Conservation (phyloP, 2,888 invertebrate genomes). For the Polydrusus cervinus region DNA sequence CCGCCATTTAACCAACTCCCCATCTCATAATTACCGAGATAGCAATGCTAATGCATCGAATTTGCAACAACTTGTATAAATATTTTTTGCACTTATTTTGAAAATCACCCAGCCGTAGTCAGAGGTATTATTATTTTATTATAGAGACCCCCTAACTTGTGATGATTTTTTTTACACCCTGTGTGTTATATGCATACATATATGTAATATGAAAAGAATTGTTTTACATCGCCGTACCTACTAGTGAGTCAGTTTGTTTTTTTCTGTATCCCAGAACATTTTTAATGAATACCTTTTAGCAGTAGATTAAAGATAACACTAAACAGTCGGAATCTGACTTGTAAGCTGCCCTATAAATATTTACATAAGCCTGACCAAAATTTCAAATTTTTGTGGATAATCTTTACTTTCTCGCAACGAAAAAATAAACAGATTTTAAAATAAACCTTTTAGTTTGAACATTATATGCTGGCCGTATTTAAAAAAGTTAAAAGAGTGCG, state of each 20-base stretch:
- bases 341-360: conserved; percentile 28
- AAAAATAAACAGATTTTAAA: conserved; percentile 45
- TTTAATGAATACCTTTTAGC: not conserved
- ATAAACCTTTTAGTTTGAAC: conserved; percentile 35
- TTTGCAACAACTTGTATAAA: too few relatives aligned
- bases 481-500: conserved; percentile 6
- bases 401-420: conserved; percentile 23
- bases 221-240: too few relatives aligned
- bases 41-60: too few relatives aligned
- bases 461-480: not conserved
- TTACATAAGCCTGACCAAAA: conserved; percentile 29
- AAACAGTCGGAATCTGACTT: not conserved
- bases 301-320: conserved; percentile 4
- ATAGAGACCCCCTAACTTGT: too few relatives aligned
- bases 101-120: too few relatives aligned
- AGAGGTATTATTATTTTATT: too few relatives aligned
- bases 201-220: too few relatives aligned
- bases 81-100: too few relatives aligned
- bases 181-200: too few relatives aligned
- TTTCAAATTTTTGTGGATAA: conserved; percentile 36
- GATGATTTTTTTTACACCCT: too few relatives aligned
- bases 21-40: too few relatives aligned
- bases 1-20: too few relatives aligned
- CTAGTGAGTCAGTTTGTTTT: not conserved
- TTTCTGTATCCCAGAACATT: not conserved